A percentile compares a stretch with the other conserved stretches of the same genome.
Conservation (phyloP, 2,797 vertebrate genomes). For the Novumbra hubbsi region DNA sequence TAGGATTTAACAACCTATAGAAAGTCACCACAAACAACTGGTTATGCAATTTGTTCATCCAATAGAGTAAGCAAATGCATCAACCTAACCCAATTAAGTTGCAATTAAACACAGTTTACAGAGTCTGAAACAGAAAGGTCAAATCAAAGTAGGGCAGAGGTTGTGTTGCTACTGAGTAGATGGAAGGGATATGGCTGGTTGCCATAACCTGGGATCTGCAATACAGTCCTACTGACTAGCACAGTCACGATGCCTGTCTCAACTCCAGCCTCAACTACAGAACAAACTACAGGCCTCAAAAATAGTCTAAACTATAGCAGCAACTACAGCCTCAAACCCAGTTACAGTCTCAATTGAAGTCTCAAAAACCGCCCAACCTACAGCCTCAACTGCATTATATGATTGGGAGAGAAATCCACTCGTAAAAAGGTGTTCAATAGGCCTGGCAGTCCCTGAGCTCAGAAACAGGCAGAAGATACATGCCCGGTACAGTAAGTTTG, state of each 20-base stretch:
- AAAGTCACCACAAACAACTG: constrained; percentile 55
- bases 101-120: background rate
- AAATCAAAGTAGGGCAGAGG: background rate
- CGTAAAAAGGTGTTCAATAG: constrained; percentile 35
- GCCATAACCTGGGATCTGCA: constrained; percentile 50
- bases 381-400: background rate
- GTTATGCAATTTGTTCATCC: constrained; percentile 49
- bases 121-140: background rate
- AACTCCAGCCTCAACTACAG: no score
- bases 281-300: no score
- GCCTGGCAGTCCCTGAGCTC: constrained; percentile 9
- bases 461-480: constrained; percentile 15
- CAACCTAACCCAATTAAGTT: background rate
- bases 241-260: constrained; percentile 9
- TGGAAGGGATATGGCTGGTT: constrained; percentile 69
- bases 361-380: constrained; percentile 20
- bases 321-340: no score
- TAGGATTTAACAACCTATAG: constrained; percentile 47
- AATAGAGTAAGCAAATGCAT: background rate
- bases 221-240: constrained; percentile 44
- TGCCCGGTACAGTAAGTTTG: background rate
- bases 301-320: no score
- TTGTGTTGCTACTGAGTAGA: constrained; percentile 31
- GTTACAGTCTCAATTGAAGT: no score
- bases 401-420: constrained; percentile 29